phyloP scores from a whole-genome alignment of 2,113 vertebrate species.

The Ptilonorhynchus violaceus region DNA sequence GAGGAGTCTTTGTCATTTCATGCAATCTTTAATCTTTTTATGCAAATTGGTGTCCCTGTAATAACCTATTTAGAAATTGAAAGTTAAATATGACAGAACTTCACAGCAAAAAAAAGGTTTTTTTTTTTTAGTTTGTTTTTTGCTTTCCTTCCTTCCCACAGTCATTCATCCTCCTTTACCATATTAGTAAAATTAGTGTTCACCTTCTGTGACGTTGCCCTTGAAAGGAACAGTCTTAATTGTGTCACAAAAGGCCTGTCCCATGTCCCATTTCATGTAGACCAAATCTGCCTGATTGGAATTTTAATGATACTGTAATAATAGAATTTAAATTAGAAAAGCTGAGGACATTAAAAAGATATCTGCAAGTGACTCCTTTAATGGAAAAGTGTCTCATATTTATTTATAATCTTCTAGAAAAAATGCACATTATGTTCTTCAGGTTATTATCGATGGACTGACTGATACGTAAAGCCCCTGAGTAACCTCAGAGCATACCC shows the following conservation, averaged over 20 bases:
- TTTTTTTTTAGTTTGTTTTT: not conserved
- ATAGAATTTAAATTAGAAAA: constrained; percentile 56
- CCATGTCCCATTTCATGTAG: not conserved
- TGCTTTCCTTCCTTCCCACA: not conserved
- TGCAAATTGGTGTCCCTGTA: constrained; percentile 4
- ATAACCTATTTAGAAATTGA: constrained; percentile 21
- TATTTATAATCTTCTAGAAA: constrained; percentile 11
- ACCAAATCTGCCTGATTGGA: constrained; percentile 41
- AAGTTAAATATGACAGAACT: not conserved
- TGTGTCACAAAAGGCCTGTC: constrained; percentile 1
- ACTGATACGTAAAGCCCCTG: not conserved
- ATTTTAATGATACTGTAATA: constrained; percentile 41
- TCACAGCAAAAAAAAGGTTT: not conserved
- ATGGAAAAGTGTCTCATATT: not conserved
- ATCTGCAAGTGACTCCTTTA: not conserved
- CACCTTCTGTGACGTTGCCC: not conserved
- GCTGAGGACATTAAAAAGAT: constrained; percentile 22
- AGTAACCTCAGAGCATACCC: not conserved
- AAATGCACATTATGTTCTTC: not conserved
- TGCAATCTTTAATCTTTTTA: constrained; percentile 35
- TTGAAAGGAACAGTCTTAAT: constrained; percentile 54
- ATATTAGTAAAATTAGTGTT: constrained; percentile 32
- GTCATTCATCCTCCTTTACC: constrained; percentile 14
- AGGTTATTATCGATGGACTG: constrained; percentile 2
- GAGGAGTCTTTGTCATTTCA: not conserved